Evolutionary conservation across 2,113 vertebrate species (phyloP).

Genomic region (Cyprinodon brontotheroides): DNA sequence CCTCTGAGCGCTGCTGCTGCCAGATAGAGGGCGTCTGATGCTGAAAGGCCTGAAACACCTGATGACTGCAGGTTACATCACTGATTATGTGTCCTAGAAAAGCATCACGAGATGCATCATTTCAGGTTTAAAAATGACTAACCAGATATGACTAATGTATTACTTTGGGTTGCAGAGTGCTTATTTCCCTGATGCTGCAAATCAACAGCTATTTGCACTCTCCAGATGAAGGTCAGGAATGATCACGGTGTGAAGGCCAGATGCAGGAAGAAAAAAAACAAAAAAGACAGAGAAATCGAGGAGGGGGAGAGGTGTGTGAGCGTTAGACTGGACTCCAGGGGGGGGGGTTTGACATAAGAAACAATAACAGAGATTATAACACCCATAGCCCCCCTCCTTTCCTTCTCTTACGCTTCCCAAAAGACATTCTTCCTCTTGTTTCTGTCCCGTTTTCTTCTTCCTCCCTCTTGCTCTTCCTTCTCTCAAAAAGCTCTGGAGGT

Average conservation of each 20-base stretch:
- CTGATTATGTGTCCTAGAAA: slow-evolving; percentile 52
- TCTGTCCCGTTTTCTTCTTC: slow-evolving; percentile 54
- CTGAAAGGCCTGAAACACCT: slow-evolving; percentile 62
- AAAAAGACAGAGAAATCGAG: neutral
- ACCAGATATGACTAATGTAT: slow-evolving; percentile 59
- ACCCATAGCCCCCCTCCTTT: slow-evolving; percentile 30
- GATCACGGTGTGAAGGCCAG: slow-evolving; percentile 54
- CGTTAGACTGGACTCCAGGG: slow-evolving; percentile 35
- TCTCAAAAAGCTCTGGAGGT: slow-evolving; percentile 85
- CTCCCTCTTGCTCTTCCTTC: slow-evolving; percentile 61
- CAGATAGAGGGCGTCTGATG: slow-evolving; percentile 49
- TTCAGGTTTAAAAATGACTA: slow-evolving; percentile 55
- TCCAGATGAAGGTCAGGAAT: slow-evolving; percentile 62
- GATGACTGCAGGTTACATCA: slow-evolving; percentile 60
- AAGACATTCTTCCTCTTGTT: slow-evolving; percentile 47
- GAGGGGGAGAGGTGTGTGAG: slow-evolving; percentile 23
- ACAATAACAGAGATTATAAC: slow-evolving; percentile 71
- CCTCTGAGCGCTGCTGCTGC: slow-evolving; percentile 33
- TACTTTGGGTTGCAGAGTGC: slow-evolving; percentile 33
- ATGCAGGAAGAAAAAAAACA: slow-evolving; percentile 21
- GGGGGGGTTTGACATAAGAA: slow-evolving; percentile 60
- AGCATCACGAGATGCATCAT: slow-evolving; percentile 48
- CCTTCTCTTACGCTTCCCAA: slow-evolving; percentile 72
- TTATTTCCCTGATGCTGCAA: slow-evolving; percentile 58
- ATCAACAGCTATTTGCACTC: slow-evolving; percentile 58